Percentiles rank a stretch among this genome's conserved stretches.
phyloP scores from a whole-genome alignment of 2,888 invertebrate genomes.

The Synergus laeviventris region DNA sequence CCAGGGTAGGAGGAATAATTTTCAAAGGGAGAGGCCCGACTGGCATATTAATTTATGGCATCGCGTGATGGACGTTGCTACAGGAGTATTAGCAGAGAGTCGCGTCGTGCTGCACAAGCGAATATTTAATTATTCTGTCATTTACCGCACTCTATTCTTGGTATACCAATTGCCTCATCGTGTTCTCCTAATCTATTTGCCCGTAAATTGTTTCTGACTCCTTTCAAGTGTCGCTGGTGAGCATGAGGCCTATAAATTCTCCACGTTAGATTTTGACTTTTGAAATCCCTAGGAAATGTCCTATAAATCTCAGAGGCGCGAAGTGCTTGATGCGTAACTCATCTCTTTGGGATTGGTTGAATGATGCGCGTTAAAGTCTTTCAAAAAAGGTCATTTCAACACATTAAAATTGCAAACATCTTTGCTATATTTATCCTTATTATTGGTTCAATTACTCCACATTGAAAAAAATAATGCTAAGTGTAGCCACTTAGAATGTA shows the following conservation, averaged over 20 bases:
- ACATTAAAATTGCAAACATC: too few species aligned
- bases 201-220: constrained; percentile 28
- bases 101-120: constrained; percentile 7
- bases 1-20: constrained; percentile 33
- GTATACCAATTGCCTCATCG: constrained; percentile 30
- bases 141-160: constrained; percentile 14
- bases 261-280: not conserved
- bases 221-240: not conserved
- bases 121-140: constrained; percentile 40
- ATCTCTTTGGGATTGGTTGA: too few species aligned
- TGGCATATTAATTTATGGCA: constrained; percentile 36
- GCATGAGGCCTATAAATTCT: not conserved
- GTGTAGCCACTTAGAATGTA: too few species aligned
- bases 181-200: constrained; percentile 16
- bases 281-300: not conserved
- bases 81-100: constrained; percentile 11
- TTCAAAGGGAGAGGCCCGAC: not conserved
- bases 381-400: not conserved
- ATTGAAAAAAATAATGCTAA: not conserved
- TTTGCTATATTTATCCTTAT: too few species aligned
- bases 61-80: constrained; percentile 31
- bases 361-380: not conserved
- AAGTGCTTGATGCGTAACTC: not conserved
- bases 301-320: not conserved
- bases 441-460: too few species aligned